A percentile compares a stretch with the other conserved stretches of the same genome.
Conservation (phyloP, 2,113 vertebrate genomes). For the Muntiacus reevesi region DNA sequence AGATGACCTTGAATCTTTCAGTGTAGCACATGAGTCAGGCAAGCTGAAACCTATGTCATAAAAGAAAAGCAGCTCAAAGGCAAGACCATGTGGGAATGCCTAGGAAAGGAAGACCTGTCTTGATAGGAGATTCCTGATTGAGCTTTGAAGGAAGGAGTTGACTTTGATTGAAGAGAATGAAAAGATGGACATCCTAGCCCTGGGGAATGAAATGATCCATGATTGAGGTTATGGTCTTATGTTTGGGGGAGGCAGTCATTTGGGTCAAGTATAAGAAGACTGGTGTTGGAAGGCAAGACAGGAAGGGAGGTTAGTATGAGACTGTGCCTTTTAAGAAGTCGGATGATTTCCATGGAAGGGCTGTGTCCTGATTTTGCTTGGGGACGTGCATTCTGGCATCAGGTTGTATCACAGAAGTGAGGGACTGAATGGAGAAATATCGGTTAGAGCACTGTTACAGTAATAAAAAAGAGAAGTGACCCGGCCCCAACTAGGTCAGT, state of each 20-base stretch:
- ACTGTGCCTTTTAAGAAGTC: not conserved
- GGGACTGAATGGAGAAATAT: not conserved
- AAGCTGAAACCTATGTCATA: slow-evolving; percentile 1
- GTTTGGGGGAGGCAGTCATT: not conserved
- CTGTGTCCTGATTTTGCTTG: not conserved
- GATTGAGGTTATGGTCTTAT: not conserved
- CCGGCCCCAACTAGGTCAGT: not conserved
- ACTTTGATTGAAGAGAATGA: not conserved
- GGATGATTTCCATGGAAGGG: not conserved
- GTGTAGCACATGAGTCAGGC: not conserved
- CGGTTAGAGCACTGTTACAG: not conserved
- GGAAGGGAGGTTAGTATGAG: not conserved
- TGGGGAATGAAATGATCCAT: not conserved
- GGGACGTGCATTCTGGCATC: not conserved
- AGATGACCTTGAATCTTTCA: slow-evolving; percentile 43
- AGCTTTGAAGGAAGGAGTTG: not conserved
- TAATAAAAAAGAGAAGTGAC: not conserved
- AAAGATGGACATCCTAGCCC: not conserved
- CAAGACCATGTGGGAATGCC: not conserved
- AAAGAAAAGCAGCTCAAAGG: not conserved
- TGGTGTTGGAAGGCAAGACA: not conserved
- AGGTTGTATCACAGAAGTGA: not conserved
- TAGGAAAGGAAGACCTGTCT: not conserved
- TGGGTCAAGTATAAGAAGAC: not conserved
- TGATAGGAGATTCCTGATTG: not conserved